Percentiles rank a stretch among this genome's conserved stretches.
phyloP scores from a whole-genome alignment of 2,888 invertebrate genomes.

The Ceramica pisi region DNA sequence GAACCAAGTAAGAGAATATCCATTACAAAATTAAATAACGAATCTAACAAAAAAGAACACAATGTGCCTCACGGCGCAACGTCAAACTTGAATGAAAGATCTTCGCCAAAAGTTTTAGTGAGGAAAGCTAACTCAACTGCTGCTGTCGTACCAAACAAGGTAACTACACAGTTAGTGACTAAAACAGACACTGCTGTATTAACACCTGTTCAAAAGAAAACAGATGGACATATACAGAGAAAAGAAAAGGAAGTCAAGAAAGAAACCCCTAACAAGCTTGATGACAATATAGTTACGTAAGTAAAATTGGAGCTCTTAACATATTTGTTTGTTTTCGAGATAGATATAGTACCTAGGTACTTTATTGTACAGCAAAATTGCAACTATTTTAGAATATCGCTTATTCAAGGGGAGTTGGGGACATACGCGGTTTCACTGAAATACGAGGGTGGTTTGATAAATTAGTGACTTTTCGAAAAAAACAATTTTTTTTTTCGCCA shows the following conservation, averaged over 20 bases:
- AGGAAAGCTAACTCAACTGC: conserved; percentile 32
- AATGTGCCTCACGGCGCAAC: conserved; percentile 5
- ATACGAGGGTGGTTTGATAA: too few relatives aligned
- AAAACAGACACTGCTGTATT: conserved; percentile 26
- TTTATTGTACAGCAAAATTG: neutral
- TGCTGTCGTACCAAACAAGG: conserved; percentile 14
- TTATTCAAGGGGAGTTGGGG: neutral
- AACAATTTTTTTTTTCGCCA: too few relatives aligned
- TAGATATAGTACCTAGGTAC: neutral
- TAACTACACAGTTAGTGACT: conserved; percentile 8
- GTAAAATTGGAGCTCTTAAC: conserved; percentile 63
- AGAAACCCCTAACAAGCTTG: conserved; percentile 50
- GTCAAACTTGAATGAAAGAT: conserved; percentile 22
- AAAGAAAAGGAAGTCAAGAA: conserved; percentile 56
- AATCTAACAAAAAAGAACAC: conserved; percentile 8
- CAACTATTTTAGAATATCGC: too few relatives aligned
- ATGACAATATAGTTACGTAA: conserved; percentile 73
- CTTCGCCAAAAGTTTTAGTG: conserved; percentile 29
- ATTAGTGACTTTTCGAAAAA: too few relatives aligned
- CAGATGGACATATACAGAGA: conserved; percentile 30
- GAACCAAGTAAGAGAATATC: conserved; percentile 11
- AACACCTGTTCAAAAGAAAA: conserved; percentile 32
- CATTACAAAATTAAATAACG: conserved; percentile 20
- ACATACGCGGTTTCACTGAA: too few relatives aligned
- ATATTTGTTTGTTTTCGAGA: neutral